Conservation (phyloP, 1,140 invertebrate genomes). For the Drosophila funebris region DNA sequence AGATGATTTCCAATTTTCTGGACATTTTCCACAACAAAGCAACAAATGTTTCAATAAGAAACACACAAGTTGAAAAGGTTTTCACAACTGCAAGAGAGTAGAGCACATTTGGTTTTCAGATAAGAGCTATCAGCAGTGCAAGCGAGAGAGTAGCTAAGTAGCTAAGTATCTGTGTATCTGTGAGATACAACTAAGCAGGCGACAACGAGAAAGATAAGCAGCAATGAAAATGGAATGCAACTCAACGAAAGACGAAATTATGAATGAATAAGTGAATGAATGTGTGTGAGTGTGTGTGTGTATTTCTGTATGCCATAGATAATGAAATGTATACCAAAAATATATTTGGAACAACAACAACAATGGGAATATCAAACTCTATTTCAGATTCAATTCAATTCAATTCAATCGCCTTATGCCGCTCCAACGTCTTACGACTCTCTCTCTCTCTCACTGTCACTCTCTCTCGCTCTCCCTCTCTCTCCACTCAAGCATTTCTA, state of each 20-base stretch:
- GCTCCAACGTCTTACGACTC: constrained; percentile 25
- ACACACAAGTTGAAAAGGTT: constrained; percentile 15
- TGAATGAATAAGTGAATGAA: constrained; percentile 70
- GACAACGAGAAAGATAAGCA: constrained; percentile 28
- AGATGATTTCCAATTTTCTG: background rate
- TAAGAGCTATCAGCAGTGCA: constrained; percentile 39
- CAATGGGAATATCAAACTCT: constrained; percentile 12
- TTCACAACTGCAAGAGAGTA: constrained; percentile 26
- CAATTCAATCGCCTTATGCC: constrained; percentile 41
- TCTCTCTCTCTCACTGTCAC: too few species aligned
- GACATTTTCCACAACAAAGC: background rate
- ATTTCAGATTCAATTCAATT: constrained; percentile 24
- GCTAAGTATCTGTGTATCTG: constrained; percentile 39
- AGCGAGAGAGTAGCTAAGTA: background rate
- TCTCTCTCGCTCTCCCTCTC: too few species aligned
- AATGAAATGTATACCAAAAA: constrained; percentile 49
- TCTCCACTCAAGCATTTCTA: constrained; percentile 35
- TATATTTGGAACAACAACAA: constrained; percentile 15
- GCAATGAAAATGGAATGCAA: constrained; percentile 54
- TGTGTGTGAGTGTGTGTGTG: background rate
- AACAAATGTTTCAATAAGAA: constrained; percentile 43
- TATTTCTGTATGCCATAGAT: constrained; percentile 42
- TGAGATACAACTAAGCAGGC: constrained; percentile 43
- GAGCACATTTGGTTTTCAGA: constrained; percentile 35
- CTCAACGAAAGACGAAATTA: constrained; percentile 51